A percentile compares a stretch with the other conserved stretches of the same genome.
Evolutionary conservation across 2,888 invertebrate genomes (phyloP).

Genomic region (Nymphalis urticae): DNA sequence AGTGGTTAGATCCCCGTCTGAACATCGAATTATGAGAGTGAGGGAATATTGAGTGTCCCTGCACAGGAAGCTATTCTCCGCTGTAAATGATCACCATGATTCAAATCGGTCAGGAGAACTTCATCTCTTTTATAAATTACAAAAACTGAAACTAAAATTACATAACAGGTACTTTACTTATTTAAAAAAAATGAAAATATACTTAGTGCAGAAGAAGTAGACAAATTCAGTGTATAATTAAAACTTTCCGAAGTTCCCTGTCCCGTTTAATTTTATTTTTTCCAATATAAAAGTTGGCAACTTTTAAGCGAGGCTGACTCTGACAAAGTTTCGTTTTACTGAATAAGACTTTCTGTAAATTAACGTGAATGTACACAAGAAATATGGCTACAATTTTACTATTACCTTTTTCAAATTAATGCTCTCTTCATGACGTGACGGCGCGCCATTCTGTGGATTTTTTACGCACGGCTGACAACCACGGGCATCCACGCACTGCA

Average conservation of each 20-base stretch:
- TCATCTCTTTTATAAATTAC: background rate
- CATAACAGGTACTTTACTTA: background rate
- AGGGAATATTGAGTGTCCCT: no score
- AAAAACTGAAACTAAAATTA: background rate
- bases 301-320: slow-evolving; percentile 28
- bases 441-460: no score
- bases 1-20: no score
- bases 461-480: no score
- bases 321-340: slow-evolving; percentile 23
- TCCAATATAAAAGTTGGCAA: slow-evolving; percentile 28
- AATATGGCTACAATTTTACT: background rate
- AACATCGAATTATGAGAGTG: no score
- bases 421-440: no score
- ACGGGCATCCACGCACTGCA: no score
- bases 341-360: slow-evolving; percentile 26
- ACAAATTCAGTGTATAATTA: slow-evolving; percentile 28
- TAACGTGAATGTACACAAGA: slow-evolving; percentile 1
- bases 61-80: no score
- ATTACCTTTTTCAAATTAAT: no score
- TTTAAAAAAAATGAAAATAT: background rate
- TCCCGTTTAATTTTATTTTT: slow-evolving; percentile 29
- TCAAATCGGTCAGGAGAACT: no score
- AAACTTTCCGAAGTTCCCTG: slow-evolving; percentile 26
- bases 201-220: background rate
- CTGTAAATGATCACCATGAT: no score